A percentile compares a stretch with the other conserved stretches of the same genome.
Evolutionary conservation across 2,888 invertebrate genomes (phyloP).

Genomic region (Lepidocyrtoides sp.): DNA sequence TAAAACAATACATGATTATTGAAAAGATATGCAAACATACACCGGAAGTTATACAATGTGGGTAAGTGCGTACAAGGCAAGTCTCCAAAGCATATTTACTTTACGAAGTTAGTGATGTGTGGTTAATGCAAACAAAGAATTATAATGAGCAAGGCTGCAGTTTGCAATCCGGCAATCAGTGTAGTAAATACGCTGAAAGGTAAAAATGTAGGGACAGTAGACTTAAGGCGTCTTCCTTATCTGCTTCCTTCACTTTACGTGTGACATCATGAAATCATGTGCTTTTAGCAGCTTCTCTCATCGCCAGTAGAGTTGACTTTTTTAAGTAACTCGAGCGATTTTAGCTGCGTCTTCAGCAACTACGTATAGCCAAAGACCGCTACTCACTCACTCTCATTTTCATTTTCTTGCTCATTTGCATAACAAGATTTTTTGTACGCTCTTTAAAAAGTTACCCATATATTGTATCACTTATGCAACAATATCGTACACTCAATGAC

Average conservation of each 20-base stretch:
- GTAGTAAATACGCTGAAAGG: neutral
- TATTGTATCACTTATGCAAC: neutral
- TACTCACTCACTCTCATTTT: slow-evolving; percentile 12
- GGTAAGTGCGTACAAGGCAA: neutral
- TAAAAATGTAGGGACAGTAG: neutral
- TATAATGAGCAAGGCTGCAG: too few relatives aligned
- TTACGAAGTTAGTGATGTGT: neutral
- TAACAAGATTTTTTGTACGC: slow-evolving; percentile 24
- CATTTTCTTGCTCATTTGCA: slow-evolving; percentile 28
- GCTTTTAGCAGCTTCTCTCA: neutral
- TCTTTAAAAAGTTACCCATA: neutral
- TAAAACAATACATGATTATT: slow-evolving; percentile 65
- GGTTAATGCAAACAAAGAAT: neutral
- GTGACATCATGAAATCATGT: slow-evolving; percentile 57
- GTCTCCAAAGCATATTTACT: neutral
- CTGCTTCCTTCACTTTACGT: slow-evolving; percentile 64
- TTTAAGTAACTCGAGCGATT: neutral
- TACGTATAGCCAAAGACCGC: neutral
- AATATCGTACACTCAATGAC: neutral
- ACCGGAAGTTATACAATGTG: slow-evolving; percentile 41
- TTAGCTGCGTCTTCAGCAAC: slow-evolving; percentile 7
- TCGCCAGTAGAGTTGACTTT: too few relatives aligned
- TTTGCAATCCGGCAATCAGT: too few relatives aligned
- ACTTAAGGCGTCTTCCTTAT: slow-evolving; percentile 13
- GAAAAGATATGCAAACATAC: slow-evolving; percentile 54